phyloP scores from a whole-genome alignment of 1,140 invertebrate genomes.

The Galleria mellonella region DNA sequence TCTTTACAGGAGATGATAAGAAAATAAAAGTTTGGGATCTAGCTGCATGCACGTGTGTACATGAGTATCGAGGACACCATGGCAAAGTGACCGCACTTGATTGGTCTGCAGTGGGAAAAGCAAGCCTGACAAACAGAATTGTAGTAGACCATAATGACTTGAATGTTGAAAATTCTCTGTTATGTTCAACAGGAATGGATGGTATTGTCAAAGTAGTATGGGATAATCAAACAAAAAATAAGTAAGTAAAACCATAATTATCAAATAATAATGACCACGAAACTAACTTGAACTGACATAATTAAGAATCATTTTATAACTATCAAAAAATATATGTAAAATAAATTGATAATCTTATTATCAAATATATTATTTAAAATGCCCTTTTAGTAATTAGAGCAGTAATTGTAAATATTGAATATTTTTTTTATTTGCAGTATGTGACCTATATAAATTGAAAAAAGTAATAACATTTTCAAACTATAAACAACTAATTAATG shows the following conservation, averaged over 20 bases:
- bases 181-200: conserved; percentile 70
- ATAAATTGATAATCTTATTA: no score
- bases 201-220: conserved; percentile 60
- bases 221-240: conserved; percentile 61
- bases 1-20: conserved; percentile 71
- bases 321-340: no score
- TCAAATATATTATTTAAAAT: no score
- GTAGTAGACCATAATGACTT: conserved; percentile 30
- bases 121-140: conserved; percentile 75
- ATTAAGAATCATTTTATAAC: no score
- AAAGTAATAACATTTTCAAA: no score
- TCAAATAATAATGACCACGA: no score
- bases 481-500: no score
- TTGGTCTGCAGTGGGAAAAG: conserved; percentile 66
- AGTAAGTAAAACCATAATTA: conserved; percentile 35
- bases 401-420: no score
- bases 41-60: conserved; percentile 73
- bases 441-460: no score
- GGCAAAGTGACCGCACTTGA: conserved; percentile 83
- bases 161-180: conserved; percentile 44
- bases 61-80: conserved; percentile 87
- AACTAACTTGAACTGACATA: no score
- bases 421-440: no score
- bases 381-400: no score
- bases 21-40: conserved; percentile 77